Base-by-base conservation (phyloP, 1,140 invertebrate species). In the Lasioglossum albipes region DNA sequence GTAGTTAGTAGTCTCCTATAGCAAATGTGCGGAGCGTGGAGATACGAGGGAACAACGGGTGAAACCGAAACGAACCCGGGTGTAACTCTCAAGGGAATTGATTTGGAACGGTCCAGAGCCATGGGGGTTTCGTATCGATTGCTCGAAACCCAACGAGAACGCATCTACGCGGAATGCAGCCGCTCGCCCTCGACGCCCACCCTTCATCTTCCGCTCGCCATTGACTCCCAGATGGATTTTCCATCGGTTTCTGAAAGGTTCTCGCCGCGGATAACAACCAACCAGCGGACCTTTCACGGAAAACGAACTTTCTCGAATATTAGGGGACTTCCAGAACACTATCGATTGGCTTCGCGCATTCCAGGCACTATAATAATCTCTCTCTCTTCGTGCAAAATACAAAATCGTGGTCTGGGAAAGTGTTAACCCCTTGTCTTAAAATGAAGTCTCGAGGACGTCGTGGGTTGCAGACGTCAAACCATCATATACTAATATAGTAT, bases 81-180 rank as follows among this genome's bases (percentile, higher is more conserved):
- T 81, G 84, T 84, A 84, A 85, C 78, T 84, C 88, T 88, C 89
- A 76, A 84, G 87, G 88, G 85, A 81, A 88, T 89, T 82, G 86
- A 87, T 87, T 87, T 83, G 84, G 79, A 84, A 72, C 68, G 89
- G 88, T 89, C 86, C 88, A 88, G 74, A 69, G 27, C 67, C 49
- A 66, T 36, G 68, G 76, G 85, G 74, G 67, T 81, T 41, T 77
- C 81, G 81, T 92, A 92, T 92, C 90, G 91, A 92, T 92, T 90
- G 87, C 86, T 49, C 86, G 75, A 66, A 83, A 83, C 64, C 54
- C 69, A 65, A 54, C 73, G 57, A 0, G 71, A 76, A 74, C 70
- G 82, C 76, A 84, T 86, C 72, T 76, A 61, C 52, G 65, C n/a
- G 73, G 66, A 49, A 78, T 82, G 59, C 49, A 73, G 22, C 18